These are phyloP conservation scores for Picathartes gymnocephalus DNA, from an alignment of 2,113 vertebrate species.

Conservation along the genomic window DNA sequence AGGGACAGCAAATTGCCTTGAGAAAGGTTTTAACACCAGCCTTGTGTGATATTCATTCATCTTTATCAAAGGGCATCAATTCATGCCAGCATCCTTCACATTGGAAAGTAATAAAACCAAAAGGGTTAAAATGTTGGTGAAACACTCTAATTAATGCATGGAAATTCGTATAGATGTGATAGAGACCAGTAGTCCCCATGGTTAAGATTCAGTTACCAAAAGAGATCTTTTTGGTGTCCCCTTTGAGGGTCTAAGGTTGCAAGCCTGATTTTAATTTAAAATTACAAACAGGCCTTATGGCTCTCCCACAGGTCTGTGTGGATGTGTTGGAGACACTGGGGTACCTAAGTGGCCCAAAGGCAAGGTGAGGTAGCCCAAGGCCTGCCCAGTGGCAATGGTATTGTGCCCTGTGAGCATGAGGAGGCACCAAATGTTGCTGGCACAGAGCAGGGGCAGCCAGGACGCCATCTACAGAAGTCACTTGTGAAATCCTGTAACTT, in stretches of 20 bases:
- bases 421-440: not conserved
- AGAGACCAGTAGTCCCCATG: not conserved
- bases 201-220: not conserved
- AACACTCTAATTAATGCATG: not conserved
- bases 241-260: not conserved
- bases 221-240: not conserved
- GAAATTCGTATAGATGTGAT: not conserved
- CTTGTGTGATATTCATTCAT: not conserved
- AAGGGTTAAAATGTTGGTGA: not conserved
- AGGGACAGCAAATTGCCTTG: not conserved
- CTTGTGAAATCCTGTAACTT: constrained; percentile 43
- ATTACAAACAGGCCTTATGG: not conserved
- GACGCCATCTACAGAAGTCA: not conserved
- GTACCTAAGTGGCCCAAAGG: not conserved
- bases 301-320: not conserved
- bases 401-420: accelerated
- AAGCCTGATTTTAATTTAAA: not conserved
- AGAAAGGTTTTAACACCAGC: not conserved
- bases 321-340: not conserved
- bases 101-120: not conserved
- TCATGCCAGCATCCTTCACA: not conserved
- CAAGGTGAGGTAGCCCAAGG: not conserved
- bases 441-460: not conserved
- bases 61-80: not conserved
- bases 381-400: not conserved